phyloP scores from a whole-genome alignment of 2,888 invertebrate genomes.

The Craniophora ligustri region DNA sequence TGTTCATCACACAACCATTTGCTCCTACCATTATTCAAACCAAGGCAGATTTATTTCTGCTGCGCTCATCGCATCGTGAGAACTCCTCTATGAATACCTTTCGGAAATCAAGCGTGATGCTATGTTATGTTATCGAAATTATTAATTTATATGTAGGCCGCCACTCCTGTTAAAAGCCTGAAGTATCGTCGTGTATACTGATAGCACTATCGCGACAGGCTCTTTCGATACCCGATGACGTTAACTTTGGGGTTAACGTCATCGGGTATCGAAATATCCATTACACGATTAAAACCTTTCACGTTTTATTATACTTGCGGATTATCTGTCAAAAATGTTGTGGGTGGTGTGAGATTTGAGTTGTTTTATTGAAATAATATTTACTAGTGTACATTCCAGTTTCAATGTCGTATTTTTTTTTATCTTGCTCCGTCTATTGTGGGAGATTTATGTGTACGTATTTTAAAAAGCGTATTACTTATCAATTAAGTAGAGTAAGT shows the following conservation, averaged over 20 bases:
- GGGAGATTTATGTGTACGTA: too few relatives aligned
- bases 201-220: slow-evolving; percentile 66
- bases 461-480: too few relatives aligned
- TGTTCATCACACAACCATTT: too few relatives aligned
- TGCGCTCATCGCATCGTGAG: too few relatives aligned
- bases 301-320: slow-evolving; percentile 63
- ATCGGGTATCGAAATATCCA: slow-evolving; percentile 73
- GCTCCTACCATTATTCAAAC: too few relatives aligned
- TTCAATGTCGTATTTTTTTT: too few relatives aligned
- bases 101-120: not conserved
- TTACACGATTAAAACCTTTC: slow-evolving; percentile 79
- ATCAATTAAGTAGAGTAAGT: too few relatives aligned
- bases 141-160: slow-evolving; percentile 15
- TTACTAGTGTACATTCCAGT: too few relatives aligned
- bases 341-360: slow-evolving; percentile 58
- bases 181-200: slow-evolving; percentile 46
- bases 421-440: too few relatives aligned
- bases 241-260: too few relatives aligned
- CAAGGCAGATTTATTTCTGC: too few relatives aligned
- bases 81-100: too few relatives aligned
- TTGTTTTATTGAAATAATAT: not conserved
- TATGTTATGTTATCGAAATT: slow-evolving; percentile 42
- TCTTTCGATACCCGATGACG: slow-evolving; percentile 61
- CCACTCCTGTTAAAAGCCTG: slow-evolving; percentile 60
- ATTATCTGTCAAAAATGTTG: slow-evolving; percentile 66